Base-by-base conservation (phyloP, 2,113 vertebrate genomes). In the Lanius collurio region DNA sequence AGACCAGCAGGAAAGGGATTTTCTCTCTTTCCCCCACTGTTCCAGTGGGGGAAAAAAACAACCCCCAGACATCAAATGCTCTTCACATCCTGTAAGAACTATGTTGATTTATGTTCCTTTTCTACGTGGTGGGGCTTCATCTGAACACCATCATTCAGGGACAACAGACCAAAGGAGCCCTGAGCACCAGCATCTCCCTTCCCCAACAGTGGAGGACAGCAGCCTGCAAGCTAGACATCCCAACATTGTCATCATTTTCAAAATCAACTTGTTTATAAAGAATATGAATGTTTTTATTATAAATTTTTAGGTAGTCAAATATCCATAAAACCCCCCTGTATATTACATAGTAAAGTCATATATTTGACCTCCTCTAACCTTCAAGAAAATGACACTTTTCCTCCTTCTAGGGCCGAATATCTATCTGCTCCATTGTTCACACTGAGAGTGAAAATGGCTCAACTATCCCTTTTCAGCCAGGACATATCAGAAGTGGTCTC, bases 251-350 rank as follows among this genome's bases (percentile, higher is more conserved):
- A 46, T 20, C 1, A 28, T 71, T 85, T 85, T 11, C 11, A 35
- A 84, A 84, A 87, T 33, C 6, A 56, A 44, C 4, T n/a, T 60
- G 5, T 63, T 65, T 62, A 7, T 39, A 71, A 67, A 49, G 20
- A 52, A 65, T 76, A 31, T 7, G 6, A 4, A 18, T 3, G 2
- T 17, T 74, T 91, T 41, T 2, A 6, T 33, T 21, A 27, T 10
- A 64, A 90, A 5, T 4, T 44, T 50, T 53, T 57, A 37, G 28
- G 13, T 28, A 26, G 11, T 67, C 11, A 79, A 57, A 75, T 59
- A 64, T 18, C 33, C 5, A 22, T 67, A 41, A 60, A 37, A 1
- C 0, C 1, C 5, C 7, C 1, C 41, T 50, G 7, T 8, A n/a
- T 50, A 86, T 71, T 42, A 14, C 16, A 28, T 28, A 7, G 6